These are phyloP conservation scores for Dilophus febrilis DNA, from an alignment of 2,888 invertebrate species.

Conservation along the genomic window DNA sequence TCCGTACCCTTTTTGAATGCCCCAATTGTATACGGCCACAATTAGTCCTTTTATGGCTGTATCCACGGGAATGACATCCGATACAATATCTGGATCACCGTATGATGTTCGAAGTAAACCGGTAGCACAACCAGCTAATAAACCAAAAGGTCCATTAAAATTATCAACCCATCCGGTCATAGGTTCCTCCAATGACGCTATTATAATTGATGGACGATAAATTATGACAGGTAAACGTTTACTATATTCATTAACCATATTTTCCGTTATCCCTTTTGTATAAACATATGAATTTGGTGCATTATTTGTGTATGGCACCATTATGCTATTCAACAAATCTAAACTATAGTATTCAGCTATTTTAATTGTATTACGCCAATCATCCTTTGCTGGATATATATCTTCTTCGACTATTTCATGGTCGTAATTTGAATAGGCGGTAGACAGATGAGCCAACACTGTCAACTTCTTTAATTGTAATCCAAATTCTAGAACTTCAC, in stretches of 20 bases:
- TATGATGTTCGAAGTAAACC: conserved; percentile 55
- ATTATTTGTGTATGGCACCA: conserved; percentile 43
- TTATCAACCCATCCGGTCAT: conserved; percentile 77
- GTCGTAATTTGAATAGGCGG: conserved; percentile 74
- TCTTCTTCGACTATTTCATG: conserved; percentile 53
- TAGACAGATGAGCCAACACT: conserved; percentile 67
- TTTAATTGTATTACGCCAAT: conserved; percentile 50
- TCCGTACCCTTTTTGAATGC: conserved; percentile 26
- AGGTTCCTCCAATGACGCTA: conserved; percentile 45
- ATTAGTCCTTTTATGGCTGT: conserved; percentile 55
- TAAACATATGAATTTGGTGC: conserved; percentile 86
- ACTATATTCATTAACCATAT: conserved; percentile 50
- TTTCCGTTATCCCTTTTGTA: conserved; percentile 76
- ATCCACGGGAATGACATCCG: conserved; percentile 73
- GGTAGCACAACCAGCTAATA: conserved; percentile 49
- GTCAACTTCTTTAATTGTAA: conserved; percentile 24
- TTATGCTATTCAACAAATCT: conserved; percentile 35
- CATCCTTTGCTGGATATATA: conserved; percentile 40
- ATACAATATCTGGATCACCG: conserved; percentile 37
- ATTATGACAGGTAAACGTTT: conserved; percentile 56
- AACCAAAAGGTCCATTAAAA: conserved; percentile 73
- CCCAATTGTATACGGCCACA: conserved; percentile 49
- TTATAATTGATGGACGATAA: conserved; percentile 72
- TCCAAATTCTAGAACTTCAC: conserved; percentile 43
- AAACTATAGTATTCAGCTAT: conserved; percentile 45